A percentile compares a stretch with the other conserved stretches of the same genome.
These are phyloP conservation scores for Dysdera silvatica DNA, from an alignment of 1,140 invertebrate species.

Conservation along the genomic window DNA sequence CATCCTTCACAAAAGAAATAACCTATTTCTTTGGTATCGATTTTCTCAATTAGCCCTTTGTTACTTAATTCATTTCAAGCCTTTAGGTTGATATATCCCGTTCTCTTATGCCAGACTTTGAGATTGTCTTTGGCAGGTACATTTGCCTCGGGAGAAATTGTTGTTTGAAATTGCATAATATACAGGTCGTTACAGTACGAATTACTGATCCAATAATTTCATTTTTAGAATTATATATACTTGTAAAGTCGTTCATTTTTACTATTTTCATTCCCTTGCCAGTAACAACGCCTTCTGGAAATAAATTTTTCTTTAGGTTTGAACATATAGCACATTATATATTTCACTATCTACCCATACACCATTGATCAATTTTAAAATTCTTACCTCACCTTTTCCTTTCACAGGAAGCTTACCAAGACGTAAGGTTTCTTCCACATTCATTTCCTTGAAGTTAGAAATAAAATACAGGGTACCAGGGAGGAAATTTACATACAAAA, in stretches of 20 bases:
- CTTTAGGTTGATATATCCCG: conserved; percentile 9
- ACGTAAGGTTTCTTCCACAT: background rate
- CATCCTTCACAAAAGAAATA: conserved; percentile 10
- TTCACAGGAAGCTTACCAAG: background rate
- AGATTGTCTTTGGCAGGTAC: background rate
- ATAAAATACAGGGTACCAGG: too few relatives aligned
- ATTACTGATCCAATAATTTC: background rate
- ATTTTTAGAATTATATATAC: background rate
- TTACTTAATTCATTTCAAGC: background rate
- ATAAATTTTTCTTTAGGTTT: background rate
- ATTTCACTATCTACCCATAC: background rate
- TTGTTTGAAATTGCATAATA: background rate
- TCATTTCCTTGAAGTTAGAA: background rate
- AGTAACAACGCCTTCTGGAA: background rate
- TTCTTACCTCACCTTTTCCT: conserved; percentile 1
- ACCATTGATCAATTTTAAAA: background rate
- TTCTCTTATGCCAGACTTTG: conserved; percentile 14
- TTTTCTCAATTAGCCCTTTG: background rate
- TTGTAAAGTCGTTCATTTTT: background rate
- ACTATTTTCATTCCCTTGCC: background rate
- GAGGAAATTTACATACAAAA: too few relatives aligned
- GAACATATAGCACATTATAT: background rate
- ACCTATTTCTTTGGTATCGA: background rate
- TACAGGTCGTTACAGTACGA: background rate
- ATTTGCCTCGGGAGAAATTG: background rate